phyloP scores from a whole-genome alignment of 2,797 vertebrate genomes.

The Rachycentron canadum region DNA sequence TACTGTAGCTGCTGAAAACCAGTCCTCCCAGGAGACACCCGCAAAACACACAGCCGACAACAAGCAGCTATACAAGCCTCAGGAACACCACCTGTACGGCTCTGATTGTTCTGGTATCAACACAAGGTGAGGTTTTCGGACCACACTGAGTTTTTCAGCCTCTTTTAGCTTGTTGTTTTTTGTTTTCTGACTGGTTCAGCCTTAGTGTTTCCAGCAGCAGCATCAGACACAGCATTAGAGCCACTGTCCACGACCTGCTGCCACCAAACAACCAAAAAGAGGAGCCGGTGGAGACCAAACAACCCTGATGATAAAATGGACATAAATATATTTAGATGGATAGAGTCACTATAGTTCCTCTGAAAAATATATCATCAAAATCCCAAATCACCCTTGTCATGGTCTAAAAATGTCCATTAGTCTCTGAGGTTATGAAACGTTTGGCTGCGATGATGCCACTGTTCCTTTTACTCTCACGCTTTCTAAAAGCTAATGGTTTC shows the following conservation, averaged over 20 bases:
- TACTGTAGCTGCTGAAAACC: conserved; percentile 28
- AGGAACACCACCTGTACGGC: not conserved
- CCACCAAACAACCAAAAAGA: too few relatives aligned
- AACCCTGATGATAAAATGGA: not conserved
- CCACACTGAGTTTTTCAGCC: not conserved
- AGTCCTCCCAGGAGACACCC: conserved; percentile 8
- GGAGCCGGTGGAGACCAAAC: too few relatives aligned
- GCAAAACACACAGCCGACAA: not conserved
- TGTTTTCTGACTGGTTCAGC: too few relatives aligned
- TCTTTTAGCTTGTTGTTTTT: not conserved
- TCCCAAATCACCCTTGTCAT: not conserved
- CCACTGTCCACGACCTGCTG: too few relatives aligned
- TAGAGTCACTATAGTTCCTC: not conserved
- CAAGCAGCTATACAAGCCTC: conserved; percentile 7
- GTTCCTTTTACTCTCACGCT: conserved; percentile 1
- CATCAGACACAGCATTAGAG: too few relatives aligned
- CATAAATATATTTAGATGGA: not conserved
- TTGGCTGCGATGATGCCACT: not conserved
- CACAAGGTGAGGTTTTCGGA: not conserved
- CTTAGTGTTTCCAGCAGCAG: too few relatives aligned
- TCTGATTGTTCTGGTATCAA: not conserved
- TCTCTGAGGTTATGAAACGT: not conserved
- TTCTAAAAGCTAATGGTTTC: conserved; percentile 17
- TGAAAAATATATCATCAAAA: not conserved
- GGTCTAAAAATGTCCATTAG: not conserved